phyloP scores from a whole-genome alignment of 2,888 invertebrate genomes.

The Hylaea fasciaria region DNA sequence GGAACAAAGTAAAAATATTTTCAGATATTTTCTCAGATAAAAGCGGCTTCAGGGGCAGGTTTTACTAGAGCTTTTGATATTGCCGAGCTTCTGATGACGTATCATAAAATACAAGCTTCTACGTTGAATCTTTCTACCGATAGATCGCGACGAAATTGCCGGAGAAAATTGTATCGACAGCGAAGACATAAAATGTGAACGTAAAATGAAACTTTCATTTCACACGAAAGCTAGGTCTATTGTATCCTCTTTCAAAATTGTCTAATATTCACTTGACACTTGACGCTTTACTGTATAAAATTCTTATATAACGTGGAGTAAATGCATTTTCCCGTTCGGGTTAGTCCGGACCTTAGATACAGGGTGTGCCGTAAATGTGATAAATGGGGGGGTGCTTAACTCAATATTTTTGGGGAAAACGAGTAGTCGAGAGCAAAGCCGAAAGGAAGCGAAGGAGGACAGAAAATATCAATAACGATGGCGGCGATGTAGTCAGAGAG shows the following conservation, averaged over 20 bases:
- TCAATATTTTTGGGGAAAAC: conserved; percentile 67
- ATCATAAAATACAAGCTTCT: conserved; percentile 36
- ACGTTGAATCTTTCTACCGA: conserved; percentile 21
- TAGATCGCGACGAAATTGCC: conserved; percentile 38
- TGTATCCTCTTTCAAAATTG: conserved; percentile 34
- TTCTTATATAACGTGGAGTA: conserved; percentile 49
- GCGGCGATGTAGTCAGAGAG: conserved; percentile 59
- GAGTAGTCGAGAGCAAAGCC: conserved; percentile 57
- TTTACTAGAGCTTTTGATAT: conserved; percentile 30
- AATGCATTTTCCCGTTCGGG: conserved; percentile 56
- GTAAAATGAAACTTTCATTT: conserved; percentile 37
- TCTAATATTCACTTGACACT: conserved; percentile 33
- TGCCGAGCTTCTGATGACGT: conserved; percentile 37
- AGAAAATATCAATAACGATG: conserved; percentile 72
- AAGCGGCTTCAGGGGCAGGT: neutral
- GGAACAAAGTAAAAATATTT: conserved; percentile 74
- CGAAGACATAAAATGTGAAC: conserved; percentile 40
- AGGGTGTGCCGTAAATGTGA: conserved; percentile 66
- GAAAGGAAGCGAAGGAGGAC: conserved; percentile 61
- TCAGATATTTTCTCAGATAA: conserved; percentile 23
- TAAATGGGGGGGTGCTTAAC: conserved; percentile 71
- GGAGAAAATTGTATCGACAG: conserved; percentile 37
- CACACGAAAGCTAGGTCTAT: conserved; percentile 19
- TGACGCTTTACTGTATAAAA: conserved; percentile 35
- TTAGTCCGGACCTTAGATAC: conserved; percentile 63